Base-by-base conservation (phyloP, 1,140 invertebrate genomes). In the Drusus annulatus region DNA sequence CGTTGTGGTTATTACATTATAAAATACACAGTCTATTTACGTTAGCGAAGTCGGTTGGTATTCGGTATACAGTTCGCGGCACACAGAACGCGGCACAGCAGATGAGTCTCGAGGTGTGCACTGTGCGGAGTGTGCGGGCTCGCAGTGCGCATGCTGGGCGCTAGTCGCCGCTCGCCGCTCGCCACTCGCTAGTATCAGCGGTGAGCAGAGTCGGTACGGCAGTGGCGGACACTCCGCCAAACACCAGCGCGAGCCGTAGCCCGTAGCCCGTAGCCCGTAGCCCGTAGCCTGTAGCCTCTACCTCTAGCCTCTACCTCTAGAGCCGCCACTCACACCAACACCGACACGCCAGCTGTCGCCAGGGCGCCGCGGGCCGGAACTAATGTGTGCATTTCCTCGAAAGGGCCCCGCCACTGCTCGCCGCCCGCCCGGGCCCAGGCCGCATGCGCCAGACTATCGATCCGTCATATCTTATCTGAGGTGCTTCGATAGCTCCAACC, bases 301-400 rank as follows among this genome's bases (percentile, higher is more conserved):
- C n/a, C n/a, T n/a, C n/a, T n/a, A n/a, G n/a, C n/a, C n/a, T n/a
- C n/a, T n/a, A n/a, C n/a, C 36, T 45, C 5, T 45, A 45, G 36
- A 45, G 0, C 10, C 2, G 36, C 36, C 36, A 45, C 36, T 45
- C 23, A 28, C 21, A 8, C 36, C 16, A 71, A 5, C 6, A 8
- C 36, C 16, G 52, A 5, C 6, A 13, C 69, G 69, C 21, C 58
- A 63, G 28, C 58, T 63, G 3, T 58, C 75, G 25, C 79, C 76
- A 36, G 31, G 68, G 73, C 80, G 81, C 21, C 82, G 80, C 75
- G 78, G 82, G 74, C 76, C 84, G 83, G 83, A 28, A 76, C 74
- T 76, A 76, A 76, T 76, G 58, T 62, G 28, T 65, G 62, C 50
- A 28, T 28, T 78, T 51, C 25, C 23, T 21, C 76, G 36, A 78